A percentile compares a stretch with the other conserved stretches of the same genome.
Conservation (phyloP, 1,140 invertebrate species). For the Heliconius congener region DNA sequence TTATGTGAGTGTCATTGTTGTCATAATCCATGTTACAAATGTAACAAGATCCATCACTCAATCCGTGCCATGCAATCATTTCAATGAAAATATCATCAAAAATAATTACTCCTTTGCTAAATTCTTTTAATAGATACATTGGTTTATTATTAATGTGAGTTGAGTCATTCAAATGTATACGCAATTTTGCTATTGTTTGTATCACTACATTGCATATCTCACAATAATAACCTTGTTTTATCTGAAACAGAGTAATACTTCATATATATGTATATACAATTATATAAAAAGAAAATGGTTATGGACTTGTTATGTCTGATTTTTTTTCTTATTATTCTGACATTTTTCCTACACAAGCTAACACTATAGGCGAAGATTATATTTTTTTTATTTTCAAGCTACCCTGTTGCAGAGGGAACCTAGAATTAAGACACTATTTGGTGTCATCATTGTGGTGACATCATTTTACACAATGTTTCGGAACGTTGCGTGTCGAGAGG, state of each 20-base stretch:
- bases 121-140: slow-evolving; percentile 29
- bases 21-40: slow-evolving; percentile 49
- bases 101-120: slow-evolving; percentile 39
- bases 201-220: slow-evolving; percentile 54
- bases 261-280: no score
- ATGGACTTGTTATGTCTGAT: no score
- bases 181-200: slow-evolving; percentile 41
- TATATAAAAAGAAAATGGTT: no score
- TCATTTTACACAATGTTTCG: no score
- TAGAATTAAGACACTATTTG: no score
- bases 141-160: slow-evolving; percentile 42
- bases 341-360: no score
- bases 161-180: slow-evolving; percentile 41
- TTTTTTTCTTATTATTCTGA: no score
- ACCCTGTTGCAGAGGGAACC: no score
- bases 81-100: slow-evolving; percentile 44
- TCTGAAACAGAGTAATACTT: slow-evolving; percentile 34
- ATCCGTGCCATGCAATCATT: slow-evolving; percentile 50
- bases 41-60: slow-evolving; percentile 44
- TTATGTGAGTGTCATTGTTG: slow-evolving; percentile 41
- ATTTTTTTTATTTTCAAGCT: no score
- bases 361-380: no score
- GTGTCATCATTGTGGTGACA: no score
- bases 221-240: slow-evolving; percentile 55
- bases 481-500: no score